A percentile compares a stretch with the other conserved stretches of the same genome.
These are phyloP conservation scores for Corydoras sp. DNA, from an alignment of 2,113 vertebrate genomes.

Conservation along the genomic window DNA sequence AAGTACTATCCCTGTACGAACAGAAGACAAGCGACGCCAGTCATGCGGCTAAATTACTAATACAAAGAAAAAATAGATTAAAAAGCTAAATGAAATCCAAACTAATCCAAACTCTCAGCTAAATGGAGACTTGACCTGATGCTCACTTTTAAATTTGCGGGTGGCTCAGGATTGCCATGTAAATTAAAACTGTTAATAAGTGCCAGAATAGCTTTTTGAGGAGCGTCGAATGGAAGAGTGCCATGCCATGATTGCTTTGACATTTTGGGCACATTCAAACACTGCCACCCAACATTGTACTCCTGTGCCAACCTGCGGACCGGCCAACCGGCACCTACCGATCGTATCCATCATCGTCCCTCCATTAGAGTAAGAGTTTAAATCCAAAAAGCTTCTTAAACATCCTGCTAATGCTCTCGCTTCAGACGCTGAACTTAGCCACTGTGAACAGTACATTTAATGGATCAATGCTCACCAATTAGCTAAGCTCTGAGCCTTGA, in stretches of 20 bases:
- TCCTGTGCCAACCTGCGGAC: slow-evolving; percentile 18
- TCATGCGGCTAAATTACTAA: too few species aligned
- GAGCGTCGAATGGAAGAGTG: neutral
- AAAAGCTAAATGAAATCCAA: neutral
- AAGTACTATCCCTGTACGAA: too few species aligned
- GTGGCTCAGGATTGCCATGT: neutral
- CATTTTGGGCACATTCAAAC: slow-evolving; percentile 10
- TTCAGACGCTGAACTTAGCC: slow-evolving; percentile 80
- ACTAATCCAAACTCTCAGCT: neutral
- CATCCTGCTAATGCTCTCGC: slow-evolving; percentile 66
- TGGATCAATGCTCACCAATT: slow-evolving; percentile 77
- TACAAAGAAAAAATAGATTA: neutral
- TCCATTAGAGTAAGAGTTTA: slow-evolving; percentile 15
- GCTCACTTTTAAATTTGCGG: neutral
- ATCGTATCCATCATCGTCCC: slow-evolving; percentile 17
- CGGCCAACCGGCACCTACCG: neutral
- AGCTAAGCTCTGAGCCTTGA: slow-evolving; percentile 78
- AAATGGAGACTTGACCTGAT: slow-evolving; percentile 15
- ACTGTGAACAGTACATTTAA: slow-evolving; percentile 77
- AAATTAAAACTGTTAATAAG: slow-evolving; percentile 14
- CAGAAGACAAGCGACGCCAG: too few species aligned
- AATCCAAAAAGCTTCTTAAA: slow-evolving; percentile 38
- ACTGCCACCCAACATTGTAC: neutral
- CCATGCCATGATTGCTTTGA: slow-evolving; percentile 9
- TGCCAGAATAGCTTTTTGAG: slow-evolving; percentile 22